A percentile compares a stretch with the other conserved stretches of the same genome.
Conservation (phyloP, 2,888 invertebrate genomes). For the Conchocele bisecta region DNA sequence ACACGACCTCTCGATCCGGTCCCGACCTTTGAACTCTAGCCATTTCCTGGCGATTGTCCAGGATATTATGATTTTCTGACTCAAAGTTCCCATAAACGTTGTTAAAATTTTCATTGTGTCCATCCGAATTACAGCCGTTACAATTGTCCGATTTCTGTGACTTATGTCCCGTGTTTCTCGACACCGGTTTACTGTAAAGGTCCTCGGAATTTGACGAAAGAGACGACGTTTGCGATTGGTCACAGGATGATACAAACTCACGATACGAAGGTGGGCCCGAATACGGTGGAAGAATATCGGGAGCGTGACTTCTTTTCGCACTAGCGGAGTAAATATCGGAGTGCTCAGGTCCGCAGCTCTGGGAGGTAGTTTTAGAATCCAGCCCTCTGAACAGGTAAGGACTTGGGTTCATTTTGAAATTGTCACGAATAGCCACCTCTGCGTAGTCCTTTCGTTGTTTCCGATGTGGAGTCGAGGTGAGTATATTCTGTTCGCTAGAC, state of each 20-base stretch:
- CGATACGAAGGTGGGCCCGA: conserved; percentile 68
- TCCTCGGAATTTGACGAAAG: conserved; percentile 55
- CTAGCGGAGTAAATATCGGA: conserved; percentile 1
- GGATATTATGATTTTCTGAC: too few relatives aligned
- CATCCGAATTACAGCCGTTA: not conserved
- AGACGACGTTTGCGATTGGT: conserved; percentile 59
- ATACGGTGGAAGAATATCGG: conserved; percentile 64
- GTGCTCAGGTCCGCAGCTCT: too few relatives aligned
- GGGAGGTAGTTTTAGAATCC: not conserved
- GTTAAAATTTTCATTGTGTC: not conserved
- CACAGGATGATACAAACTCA: conserved; percentile 62
- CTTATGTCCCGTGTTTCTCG: not conserved
- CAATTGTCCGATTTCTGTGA: not conserved
- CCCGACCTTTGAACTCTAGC: conserved; percentile 2
- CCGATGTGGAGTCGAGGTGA: not conserved
- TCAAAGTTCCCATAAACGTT: conserved; percentile 5
- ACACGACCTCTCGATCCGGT: conserved; percentile 10
- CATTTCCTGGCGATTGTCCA: too few relatives aligned
- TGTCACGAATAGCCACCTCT: conserved; percentile 59
- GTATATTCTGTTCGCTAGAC: conserved; percentile 25
- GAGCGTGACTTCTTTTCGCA: not conserved
- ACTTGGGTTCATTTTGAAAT: conserved; percentile 58
- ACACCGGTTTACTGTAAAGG: conserved; percentile 43
- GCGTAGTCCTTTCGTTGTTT: conserved; percentile 27
- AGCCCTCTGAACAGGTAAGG: conserved; percentile 41